Percentiles rank a stretch among this genome's conserved stretches.
phyloP scores from a whole-genome alignment of 1,140 invertebrate species.

The Cherax quadricarinatus region DNA sequence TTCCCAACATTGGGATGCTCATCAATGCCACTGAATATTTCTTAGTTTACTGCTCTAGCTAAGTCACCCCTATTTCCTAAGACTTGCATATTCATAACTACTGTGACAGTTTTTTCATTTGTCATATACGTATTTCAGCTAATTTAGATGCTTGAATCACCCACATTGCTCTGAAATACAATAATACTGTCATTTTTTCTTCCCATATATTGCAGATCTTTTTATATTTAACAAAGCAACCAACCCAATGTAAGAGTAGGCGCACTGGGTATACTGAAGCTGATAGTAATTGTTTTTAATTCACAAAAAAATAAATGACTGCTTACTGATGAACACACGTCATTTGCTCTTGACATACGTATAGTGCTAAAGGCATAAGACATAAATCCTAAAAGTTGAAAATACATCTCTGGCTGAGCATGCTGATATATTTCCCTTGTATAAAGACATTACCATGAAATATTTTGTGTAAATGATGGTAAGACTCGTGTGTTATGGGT shows the following conservation, averaged over 20 bases:
- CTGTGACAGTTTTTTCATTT: background rate
- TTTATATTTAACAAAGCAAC: background rate
- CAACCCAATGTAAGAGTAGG: conserved; percentile 14
- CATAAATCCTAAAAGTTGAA: background rate
- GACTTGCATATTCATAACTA: background rate
- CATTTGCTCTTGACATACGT: background rate
- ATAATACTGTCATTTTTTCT: conserved; percentile 5
- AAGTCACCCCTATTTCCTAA: conserved; percentile 4
- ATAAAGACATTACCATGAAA: background rate
- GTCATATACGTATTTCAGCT: background rate
- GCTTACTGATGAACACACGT: background rate
- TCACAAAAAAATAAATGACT: background rate
- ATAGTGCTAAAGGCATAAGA: background rate
- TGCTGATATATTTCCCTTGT: conserved; percentile 3
- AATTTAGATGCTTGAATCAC: conserved; percentile 19
- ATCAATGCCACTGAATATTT: conserved; percentile 34
- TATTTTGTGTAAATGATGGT: conserved; percentile 8
- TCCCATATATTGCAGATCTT: background rate
- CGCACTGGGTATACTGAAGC: background rate
- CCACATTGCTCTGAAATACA: conserved; percentile 7
- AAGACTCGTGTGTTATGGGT: background rate
- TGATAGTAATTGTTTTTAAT: background rate
- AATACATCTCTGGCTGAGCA: conserved; percentile 1
- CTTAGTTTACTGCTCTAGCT: conserved; percentile 12
- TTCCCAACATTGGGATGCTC: background rate